phyloP scores from a whole-genome alignment of 2,113 vertebrate species.

The Megaleporinus macrocephalus region DNA sequence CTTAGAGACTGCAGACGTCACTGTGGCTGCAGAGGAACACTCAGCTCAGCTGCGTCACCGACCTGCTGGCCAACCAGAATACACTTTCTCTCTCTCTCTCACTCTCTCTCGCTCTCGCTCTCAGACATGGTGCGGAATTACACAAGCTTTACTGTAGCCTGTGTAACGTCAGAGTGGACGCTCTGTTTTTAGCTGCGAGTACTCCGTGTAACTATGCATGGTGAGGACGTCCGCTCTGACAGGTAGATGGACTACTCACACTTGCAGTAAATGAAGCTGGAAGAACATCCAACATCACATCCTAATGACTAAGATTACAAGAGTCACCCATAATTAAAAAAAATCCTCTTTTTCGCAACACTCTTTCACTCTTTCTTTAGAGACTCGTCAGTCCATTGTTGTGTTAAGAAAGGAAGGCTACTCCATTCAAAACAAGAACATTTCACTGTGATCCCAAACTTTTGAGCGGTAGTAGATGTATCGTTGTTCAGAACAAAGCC shows the following conservation, averaged over 20 bases:
- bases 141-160: constrained; percentile 9
- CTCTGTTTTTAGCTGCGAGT: not conserved
- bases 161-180: constrained; percentile 22
- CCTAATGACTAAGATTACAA: not conserved
- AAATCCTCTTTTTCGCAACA: no score
- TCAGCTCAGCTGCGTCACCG: constrained; percentile 28
- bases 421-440: no score
- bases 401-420: no score
- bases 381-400: no score
- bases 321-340: not conserved
- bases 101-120: not conserved
- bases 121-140: constrained; percentile 18
- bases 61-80: constrained; percentile 19
- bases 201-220: not conserved
- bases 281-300: not conserved
- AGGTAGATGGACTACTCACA: not conserved
- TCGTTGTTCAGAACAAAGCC: no score
- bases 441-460: no score
- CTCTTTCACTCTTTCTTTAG: no score
- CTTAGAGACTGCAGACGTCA: constrained; percentile 42
- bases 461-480: no score
- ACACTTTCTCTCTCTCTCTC: not conserved
- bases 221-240: not conserved
- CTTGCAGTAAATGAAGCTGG: not conserved
- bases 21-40: not conserved